These are phyloP conservation scores for Neodon shergylaensis DNA, from an alignment of 2,113 vertebrate genomes.

Conservation along the genomic window DNA sequence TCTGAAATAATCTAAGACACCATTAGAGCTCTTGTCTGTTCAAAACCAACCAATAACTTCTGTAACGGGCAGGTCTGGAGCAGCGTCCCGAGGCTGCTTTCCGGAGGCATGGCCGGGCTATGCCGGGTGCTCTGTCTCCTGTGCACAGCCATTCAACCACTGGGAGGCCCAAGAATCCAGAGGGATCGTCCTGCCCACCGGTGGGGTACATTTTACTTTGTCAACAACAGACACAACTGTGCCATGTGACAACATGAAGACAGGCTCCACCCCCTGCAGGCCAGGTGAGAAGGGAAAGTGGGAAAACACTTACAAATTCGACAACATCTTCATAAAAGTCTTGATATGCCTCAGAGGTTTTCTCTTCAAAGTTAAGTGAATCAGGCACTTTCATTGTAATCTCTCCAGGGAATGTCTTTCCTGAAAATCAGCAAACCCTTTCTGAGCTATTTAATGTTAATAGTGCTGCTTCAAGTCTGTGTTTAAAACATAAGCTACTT, in stretches of 20 bases:
- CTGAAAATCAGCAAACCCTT: slow-evolving; percentile 80
- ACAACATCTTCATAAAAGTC: background rate
- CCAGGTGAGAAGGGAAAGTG: background rate
- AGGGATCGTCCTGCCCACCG: background rate
- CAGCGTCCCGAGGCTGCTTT: background rate
- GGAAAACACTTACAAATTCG: slow-evolving; percentile 72
- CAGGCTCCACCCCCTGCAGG: background rate
- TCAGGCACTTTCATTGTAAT: accelerated
- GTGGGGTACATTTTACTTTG: background rate
- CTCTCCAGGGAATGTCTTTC: slow-evolving; percentile 33
- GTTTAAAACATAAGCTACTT: background rate
- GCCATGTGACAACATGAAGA: background rate
- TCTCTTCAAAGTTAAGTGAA: accelerated
- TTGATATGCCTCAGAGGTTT: background rate
- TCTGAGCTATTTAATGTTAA: slow-evolving; percentile 24
- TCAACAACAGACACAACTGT: background rate
- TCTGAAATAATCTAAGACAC: background rate
- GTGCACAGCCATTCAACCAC: background rate
- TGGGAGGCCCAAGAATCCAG: background rate
- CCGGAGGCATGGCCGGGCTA: background rate
- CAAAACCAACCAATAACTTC: background rate
- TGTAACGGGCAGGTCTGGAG: background rate
- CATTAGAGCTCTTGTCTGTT: background rate
- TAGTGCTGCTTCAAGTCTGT: background rate
- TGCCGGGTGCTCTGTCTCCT: background rate